Base-by-base conservation (phyloP, 2,888 invertebrate species). In the Eledona agricola region DNA sequence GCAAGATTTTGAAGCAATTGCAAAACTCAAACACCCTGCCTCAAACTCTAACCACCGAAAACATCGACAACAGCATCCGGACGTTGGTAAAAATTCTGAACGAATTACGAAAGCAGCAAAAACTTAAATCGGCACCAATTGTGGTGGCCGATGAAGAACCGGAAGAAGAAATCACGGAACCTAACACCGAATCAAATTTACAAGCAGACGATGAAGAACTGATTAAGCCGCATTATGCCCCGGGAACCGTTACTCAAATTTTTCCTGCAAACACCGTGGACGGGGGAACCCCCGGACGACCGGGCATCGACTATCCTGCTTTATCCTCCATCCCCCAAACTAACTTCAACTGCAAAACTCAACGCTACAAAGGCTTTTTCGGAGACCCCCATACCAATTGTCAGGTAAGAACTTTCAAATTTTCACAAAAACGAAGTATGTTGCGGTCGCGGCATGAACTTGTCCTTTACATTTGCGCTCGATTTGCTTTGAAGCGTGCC, bases 361-460 rank as follows among this genome's bases (percentile, higher is more conserved):
- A 93, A 71, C 80, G 93, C 12, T 93, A 93, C 75, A 93, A 93
- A 69, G 93, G 93, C 51, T 93, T 93, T 78, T 93, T 93, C 66
- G 93, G 92, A 1, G 93, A 93, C 77, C 89, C 92, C 5, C 89
- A 89, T 63, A 90, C 93, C 3, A 83, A 87, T 64, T 93, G 93
- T 72, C 93, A 93, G 82, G 89, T 88, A 75, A 71, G 65, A 20
- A 4, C 6, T 28, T 9, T 29, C 11, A 29, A 29, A 29, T 11
- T 12, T 6, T 13, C 3, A 29, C 1, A 9, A 28, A 28, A 28
- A 28, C 4, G 19, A n/a, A n/a, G n/a, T n/a, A n/a, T n/a, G n/a
- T n/a, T n/a, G n/a, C n/a, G n/a, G n/a, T n/a, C n/a, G n/a, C n/a
- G n/a, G n/a, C n/a, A n/a, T n/a, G n/a, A n/a, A n/a, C n/a, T n/a